phyloP scores from a whole-genome alignment of 2,888 invertebrate genomes.

The Brachyptera risi region DNA sequence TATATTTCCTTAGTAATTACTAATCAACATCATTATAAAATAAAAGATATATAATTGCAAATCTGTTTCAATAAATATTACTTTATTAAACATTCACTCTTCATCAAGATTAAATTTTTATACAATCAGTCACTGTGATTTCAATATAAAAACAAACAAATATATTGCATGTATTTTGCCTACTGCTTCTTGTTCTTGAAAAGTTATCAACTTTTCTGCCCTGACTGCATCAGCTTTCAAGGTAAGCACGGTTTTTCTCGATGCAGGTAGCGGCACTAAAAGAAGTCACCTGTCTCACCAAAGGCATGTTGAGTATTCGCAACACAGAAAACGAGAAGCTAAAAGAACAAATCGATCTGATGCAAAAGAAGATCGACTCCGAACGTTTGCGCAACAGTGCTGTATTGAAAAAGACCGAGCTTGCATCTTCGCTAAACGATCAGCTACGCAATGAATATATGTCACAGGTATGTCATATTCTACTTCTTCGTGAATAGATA shows the following conservation, averaged over 20 bases:
- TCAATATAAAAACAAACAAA: no score
- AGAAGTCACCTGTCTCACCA: conserved; percentile 77
- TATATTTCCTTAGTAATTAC: no score
- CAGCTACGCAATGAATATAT: conserved; percentile 75
- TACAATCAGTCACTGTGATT: no score
- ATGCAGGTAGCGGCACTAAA: conserved; percentile 70
- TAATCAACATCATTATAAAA: background rate
- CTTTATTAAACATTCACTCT: no score
- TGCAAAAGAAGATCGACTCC: conserved; percentile 64
- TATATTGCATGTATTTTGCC: no score
- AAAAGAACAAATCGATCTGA: conserved; percentile 45
- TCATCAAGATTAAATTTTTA: no score
- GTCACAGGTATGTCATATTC: conserved; percentile 45
- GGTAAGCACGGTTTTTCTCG: background rate
- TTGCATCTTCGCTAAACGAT: conserved; percentile 67
- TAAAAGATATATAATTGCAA: no score
- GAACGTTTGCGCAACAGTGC: conserved; percentile 68
- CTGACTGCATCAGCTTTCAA: no score
- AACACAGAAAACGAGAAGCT: conserved; percentile 55
- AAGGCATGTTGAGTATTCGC: conserved; percentile 72
- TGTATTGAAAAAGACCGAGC: conserved; percentile 65
- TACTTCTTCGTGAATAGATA: no score
- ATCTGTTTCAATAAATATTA: no score
- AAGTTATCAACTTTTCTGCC: no score
- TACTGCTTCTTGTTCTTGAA: no score